Percentiles rank a stretch among this genome's conserved stretches.
Evolutionary conservation across 92 coral and sea anemone species (phyloP).

Genomic region (Montipora capitata): DNA sequence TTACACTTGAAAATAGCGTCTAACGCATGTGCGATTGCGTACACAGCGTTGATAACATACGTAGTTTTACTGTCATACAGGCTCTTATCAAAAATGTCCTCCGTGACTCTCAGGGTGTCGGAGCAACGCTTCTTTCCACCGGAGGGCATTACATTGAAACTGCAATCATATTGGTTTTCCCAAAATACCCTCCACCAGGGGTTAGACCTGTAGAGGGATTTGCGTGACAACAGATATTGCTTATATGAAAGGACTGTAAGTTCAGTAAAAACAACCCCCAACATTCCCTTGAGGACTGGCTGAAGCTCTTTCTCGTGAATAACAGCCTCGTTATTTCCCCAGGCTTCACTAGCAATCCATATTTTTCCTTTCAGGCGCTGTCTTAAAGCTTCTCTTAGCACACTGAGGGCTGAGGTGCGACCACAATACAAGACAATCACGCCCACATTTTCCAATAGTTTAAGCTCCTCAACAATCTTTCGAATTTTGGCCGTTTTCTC

Average conservation of each 20-base stretch:
- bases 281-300: conserved; percentile 73
- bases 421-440: conserved; percentile 78
- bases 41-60: conserved; percentile 89
- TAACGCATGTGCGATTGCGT: conserved; percentile 91
- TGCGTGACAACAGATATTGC: conserved; percentile 56
- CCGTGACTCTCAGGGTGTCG: conserved; percentile 44
- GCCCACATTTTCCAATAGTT: conserved; percentile 44
- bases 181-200: conserved; percentile 86
- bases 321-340: conserved; percentile 59
- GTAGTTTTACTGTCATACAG: conserved; percentile 78
- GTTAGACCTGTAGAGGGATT: conserved; percentile 68
- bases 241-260: conserved; percentile 64
- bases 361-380: conserved; percentile 66
- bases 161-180: conserved; percentile 74
- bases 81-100: conserved; percentile 36
- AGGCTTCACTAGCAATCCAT: conserved; percentile 93
- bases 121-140: conserved; percentile 46
- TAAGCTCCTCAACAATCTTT: conserved; percentile 67
- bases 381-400: conserved; percentile 69
- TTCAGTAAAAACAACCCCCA: conserved; percentile 79
- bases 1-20: conserved; percentile 75
- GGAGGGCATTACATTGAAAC: conserved; percentile 47
- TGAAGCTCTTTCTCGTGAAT: conserved; percentile 24
- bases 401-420: neutral
- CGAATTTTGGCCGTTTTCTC: no score